Evolutionary conservation across 2,888 invertebrate species (phyloP), one percentile per base, ranked within the genome.

Genomic region (Drosophila bunnanda): DNA sequence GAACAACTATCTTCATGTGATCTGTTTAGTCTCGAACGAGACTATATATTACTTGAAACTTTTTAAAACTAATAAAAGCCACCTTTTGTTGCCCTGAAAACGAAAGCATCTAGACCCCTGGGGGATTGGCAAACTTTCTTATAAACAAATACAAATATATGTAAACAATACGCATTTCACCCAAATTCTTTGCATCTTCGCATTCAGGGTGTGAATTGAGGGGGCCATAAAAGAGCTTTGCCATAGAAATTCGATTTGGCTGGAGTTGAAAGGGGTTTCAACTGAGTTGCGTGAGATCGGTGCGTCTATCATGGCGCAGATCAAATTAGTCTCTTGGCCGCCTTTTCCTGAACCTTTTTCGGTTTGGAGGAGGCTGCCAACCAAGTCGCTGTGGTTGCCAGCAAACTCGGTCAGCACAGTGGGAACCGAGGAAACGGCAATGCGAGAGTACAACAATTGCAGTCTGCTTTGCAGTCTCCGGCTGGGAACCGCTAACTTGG

Each of bases 271-370:
- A 30, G 46, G 46, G n/a, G n/a, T 25, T 46, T 66, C 30, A 48
- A 30, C 65, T 8, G 32, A 60, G 74, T 85, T 82, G 82, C 86
- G 82, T 82, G 82, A 57, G 72, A 57, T 80, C 28, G 61, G 83
- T 82, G 82, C 86, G 82, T 82, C 77, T 82, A 82, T 82, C 79
- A 79, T 54, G 53, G 36, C 70, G 75, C 64, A 69, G 83, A 82
- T 85, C 83, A 82, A 80, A 79, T 85, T 79, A 79, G 77, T 66
- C 48, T 66, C 78, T 77, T 75, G 71, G 72, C 62, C 69, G 69
- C 62, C 67, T 76, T 71, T 78, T 50, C 43, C 60, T 58, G 46
- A 68, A 67, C 67, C 67, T 25, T 57, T 48, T 70, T 46, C 30
- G 20, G 54, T 28, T 65, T 30, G 32, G 8, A 50, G 50, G 30